Percentiles rank a stretch among this genome's conserved stretches.
Conservation (phyloP, 2,888 invertebrate species). For the Diplolepis rosae region DNA sequence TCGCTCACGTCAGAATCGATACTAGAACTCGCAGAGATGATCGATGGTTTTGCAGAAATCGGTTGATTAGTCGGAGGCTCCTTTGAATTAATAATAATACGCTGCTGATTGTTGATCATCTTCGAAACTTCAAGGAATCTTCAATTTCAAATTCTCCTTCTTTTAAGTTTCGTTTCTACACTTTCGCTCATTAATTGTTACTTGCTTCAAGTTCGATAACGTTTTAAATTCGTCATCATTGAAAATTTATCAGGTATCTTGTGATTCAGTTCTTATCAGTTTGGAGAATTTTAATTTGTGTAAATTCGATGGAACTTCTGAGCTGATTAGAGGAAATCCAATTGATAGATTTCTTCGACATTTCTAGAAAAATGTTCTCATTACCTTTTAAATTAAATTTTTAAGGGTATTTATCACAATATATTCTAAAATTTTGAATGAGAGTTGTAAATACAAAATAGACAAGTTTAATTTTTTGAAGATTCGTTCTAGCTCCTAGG, state of each 20-base stretch:
- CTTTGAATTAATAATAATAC: constrained; percentile 64
- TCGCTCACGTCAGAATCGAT: constrained; percentile 72
- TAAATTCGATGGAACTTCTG: background rate
- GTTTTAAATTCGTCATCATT: background rate
- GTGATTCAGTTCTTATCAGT: background rate
- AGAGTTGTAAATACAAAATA: background rate
- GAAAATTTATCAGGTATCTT: background rate
- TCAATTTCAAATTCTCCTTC: background rate
- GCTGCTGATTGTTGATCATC: constrained; percentile 71
- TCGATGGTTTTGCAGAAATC: constrained; percentile 68
- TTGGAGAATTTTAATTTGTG: background rate
- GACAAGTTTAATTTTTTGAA: background rate
- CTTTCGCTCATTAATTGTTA: background rate
- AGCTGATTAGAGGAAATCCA: background rate
- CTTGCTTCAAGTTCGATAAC: background rate
- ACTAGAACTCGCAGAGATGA: constrained; percentile 67
- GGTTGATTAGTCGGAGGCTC: constrained; percentile 64
- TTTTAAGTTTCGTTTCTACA: background rate
- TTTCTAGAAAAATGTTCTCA: background rate
- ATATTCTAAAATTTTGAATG: background rate
- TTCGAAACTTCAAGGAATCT: constrained; percentile 35
- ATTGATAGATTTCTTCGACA: background rate
- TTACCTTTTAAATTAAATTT: background rate
- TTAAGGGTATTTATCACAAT: no score
- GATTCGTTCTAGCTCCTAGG: background rate